These are phyloP conservation scores for Napeogenes sylphis DNA, from an alignment of 2,888 invertebrate genomes.

Conservation along the genomic window DNA sequence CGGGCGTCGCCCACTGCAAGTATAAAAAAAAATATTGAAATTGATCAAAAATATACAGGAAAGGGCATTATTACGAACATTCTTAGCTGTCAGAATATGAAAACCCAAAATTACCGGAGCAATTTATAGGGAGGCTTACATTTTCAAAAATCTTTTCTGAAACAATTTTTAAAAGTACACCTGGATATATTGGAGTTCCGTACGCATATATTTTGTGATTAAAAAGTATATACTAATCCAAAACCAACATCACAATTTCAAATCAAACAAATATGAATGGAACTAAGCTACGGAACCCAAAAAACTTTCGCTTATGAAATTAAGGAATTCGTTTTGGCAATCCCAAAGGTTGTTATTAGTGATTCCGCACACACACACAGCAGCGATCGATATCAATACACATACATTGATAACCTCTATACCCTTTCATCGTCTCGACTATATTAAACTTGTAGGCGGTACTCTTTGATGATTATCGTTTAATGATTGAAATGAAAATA, in stretches of 20 bases:
- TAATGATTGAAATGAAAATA: slow-evolving; percentile 2
- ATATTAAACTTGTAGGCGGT: slow-evolving; percentile 10
- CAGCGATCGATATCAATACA: slow-evolving; percentile 25
- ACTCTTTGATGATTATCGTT: slow-evolving; percentile 31
- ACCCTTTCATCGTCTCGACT: slow-evolving; percentile 41
- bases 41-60: background rate
- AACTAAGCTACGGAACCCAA: too few relatives aligned
- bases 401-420: background rate
- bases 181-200: background rate
- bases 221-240: too few relatives aligned
- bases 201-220: too few relatives aligned
- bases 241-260: too few relatives aligned
- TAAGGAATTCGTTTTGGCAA: slow-evolving; percentile 46
- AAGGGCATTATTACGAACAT: background rate
- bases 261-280: too few relatives aligned
- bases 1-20: too few relatives aligned
- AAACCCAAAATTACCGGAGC: background rate
- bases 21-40: background rate
- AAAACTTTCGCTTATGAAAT: too few relatives aligned
- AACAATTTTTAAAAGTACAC: background rate
- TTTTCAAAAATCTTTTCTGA: background rate
- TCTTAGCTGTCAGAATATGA: slow-evolving; percentile 1
- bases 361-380: slow-evolving; percentile 30
- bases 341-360: slow-evolving; percentile 51
- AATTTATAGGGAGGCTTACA: background rate